Percentiles rank a stretch among this genome's conserved stretches.
These are phyloP conservation scores for Scortum barcoo DNA, from an alignment of 2,113 vertebrate genomes.

Conservation along the genomic window DNA sequence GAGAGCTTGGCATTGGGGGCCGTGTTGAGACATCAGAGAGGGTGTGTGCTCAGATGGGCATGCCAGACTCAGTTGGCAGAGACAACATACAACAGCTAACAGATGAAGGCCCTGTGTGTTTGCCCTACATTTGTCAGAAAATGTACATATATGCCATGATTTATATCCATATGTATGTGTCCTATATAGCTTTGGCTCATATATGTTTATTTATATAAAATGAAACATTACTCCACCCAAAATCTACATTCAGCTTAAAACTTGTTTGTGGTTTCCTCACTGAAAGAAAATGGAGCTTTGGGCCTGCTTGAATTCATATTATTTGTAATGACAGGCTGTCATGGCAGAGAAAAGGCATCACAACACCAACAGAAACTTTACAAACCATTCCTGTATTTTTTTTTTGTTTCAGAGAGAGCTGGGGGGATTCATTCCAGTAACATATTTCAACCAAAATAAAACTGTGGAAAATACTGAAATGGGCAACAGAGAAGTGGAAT, in stretches of 20 bases:
- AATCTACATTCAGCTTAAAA: background rate
- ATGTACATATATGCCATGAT: background rate
- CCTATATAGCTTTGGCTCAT: constrained; percentile 10
- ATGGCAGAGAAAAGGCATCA: background rate
- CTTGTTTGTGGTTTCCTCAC: background rate
- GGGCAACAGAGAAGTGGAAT: background rate
- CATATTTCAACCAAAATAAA: background rate
- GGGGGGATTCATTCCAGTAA: background rate
- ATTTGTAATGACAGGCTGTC: constrained; percentile 1
- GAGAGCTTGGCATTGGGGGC: constrained; percentile 39
- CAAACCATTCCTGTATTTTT: background rate
- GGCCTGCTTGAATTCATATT: constrained; percentile 2
- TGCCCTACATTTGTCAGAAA: constrained; percentile 19
- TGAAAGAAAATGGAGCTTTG: background rate
- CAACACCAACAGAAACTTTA: background rate
- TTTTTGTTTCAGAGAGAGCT: background rate
- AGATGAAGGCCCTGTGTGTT: constrained; percentile 48
- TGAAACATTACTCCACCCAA: too few species aligned
- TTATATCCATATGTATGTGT: constrained; percentile 1
- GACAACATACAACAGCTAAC: constrained; percentile 56
- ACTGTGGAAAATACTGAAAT: background rate
- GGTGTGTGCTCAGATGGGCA: constrained; percentile 40
- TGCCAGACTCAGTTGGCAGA: constrained; percentile 47
- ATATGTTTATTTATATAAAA: too few species aligned
- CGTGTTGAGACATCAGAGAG: constrained; percentile 65